Percentiles rank a stretch among this genome's conserved stretches.
These are phyloP conservation scores for Epinotia nisella DNA, from an alignment of 2,888 invertebrate genomes.

Conservation along the genomic window DNA sequence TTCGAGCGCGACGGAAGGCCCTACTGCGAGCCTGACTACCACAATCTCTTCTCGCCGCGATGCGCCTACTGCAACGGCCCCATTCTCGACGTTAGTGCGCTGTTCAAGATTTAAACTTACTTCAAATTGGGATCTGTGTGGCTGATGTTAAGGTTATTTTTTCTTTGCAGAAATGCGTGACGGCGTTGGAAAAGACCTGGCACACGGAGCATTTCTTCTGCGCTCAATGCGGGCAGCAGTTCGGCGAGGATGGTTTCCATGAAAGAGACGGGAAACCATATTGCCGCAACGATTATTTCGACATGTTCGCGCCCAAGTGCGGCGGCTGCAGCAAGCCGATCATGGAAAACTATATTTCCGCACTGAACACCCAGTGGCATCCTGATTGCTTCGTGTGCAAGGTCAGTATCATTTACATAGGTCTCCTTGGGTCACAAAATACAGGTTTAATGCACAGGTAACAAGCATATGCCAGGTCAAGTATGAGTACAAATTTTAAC, in stretches of 20 bases:
- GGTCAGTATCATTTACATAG: slow-evolving; percentile 86
- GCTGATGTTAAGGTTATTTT: slow-evolving; percentile 44
- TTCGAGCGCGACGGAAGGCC: slow-evolving; percentile 98
- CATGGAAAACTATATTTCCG: slow-evolving; percentile 99
- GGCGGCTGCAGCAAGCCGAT: slow-evolving; percentile 98
- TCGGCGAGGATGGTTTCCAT: slow-evolving; percentile 99
- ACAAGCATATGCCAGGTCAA: slow-evolving; percentile 67
- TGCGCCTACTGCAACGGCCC: slow-evolving; percentile 99
- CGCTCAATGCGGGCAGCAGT: slow-evolving; percentile 98
- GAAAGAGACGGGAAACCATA: slow-evolving; percentile 98
- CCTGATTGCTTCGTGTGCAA: slow-evolving; percentile 99
- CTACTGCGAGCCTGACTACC: slow-evolving; percentile 99
- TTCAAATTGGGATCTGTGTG: background rate
- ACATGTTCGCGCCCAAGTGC: slow-evolving; percentile 99
- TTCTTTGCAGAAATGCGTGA: slow-evolving; percentile 96
- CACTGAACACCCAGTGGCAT: slow-evolving; percentile 99
- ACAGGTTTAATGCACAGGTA: slow-evolving; percentile 49
- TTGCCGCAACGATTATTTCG: slow-evolving; percentile 98
- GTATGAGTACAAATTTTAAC: slow-evolving; percentile 61
- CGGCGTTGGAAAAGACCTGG: slow-evolving; percentile 98
- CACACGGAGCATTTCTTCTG: slow-evolving; percentile 99
- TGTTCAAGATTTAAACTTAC: slow-evolving; percentile 31
- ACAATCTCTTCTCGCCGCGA: slow-evolving; percentile 98
- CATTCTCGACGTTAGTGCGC: slow-evolving; percentile 95
- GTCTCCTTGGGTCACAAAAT: slow-evolving; percentile 21